Base-by-base conservation (phyloP, 2,797 vertebrate genomes). In the Thripadectes ignobilis region DNA sequence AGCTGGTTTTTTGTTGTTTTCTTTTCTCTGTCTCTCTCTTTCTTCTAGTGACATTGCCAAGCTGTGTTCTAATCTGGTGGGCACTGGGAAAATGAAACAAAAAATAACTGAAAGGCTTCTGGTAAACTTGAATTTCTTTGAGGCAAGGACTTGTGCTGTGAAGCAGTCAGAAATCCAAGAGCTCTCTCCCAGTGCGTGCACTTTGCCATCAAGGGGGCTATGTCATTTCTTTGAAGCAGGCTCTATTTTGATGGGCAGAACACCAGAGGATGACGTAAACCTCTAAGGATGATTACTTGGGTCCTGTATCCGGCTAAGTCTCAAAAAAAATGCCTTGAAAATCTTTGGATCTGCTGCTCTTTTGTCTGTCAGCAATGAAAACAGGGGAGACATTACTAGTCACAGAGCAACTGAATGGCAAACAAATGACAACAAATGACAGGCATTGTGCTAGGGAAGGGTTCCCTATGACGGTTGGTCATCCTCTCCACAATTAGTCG, bases 181-280 rank as follows among this genome's bases (percentile, higher is more conserved):
- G 88, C 81, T 92, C 89, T 96, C 94, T 97, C 93, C 54, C 92
- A 96, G 94, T 76, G 20, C 54, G 67, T 94, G 92, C 96, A 94
- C 90, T 97, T 95, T 96, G 96, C 96, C 94, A 88, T 95, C 3
- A 7, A 96, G 91, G 85, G 95, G 93, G 63, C 93, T 89, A 66
- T 96, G 93, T 95, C 16, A 94, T 82, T 96, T 95, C 97, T 98
- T 97, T 97, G 97, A 98, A 97, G 95, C 91, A 94, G 96, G 73
- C 94, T 94, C 48, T 98, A 85, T 98, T 97, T 96, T 97, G 94
- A 96, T 96, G 92, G 97, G 97, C 97, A 97, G 84, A 84, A 68
- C 86, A 97, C 97, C 97, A 98, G 95, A 96, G 79, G 86, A 63
- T 98, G 97, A 97, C 9, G 74, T 97, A 97, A 97, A 95, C 88